phyloP scores from a whole-genome alignment of 2,888 invertebrate species.

The Mythimna impura region DNA sequence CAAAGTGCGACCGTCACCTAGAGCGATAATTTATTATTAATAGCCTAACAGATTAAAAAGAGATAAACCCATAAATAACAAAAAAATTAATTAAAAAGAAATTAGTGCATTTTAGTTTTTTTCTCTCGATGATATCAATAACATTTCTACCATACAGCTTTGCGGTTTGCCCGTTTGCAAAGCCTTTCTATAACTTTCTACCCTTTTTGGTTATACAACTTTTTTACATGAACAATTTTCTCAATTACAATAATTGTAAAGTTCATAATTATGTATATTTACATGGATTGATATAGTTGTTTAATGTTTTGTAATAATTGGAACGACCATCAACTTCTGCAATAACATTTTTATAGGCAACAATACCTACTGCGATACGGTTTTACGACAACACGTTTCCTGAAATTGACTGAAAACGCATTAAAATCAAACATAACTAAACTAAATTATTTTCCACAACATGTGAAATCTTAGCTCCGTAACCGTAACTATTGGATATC shows the following conservation, averaged over 20 bases:
- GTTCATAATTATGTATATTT: too few relatives aligned
- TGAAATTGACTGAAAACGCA: conserved; percentile 2
- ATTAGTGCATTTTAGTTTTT: neutral
- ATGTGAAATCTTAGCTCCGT: too few relatives aligned
- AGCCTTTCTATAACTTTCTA: neutral
- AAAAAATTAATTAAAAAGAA: neutral
- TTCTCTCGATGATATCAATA: neutral
- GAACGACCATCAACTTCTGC: neutral
- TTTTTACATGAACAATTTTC: neutral
- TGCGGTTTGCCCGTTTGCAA: neutral
- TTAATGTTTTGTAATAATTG: neutral
- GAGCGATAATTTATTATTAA: conserved; percentile 43
- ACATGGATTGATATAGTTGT: neutral
- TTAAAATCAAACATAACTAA: neutral
- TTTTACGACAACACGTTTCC: neutral
- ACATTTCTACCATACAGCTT: neutral
- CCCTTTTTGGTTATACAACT: neutral
- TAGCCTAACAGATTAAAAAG: conserved; percentile 21
- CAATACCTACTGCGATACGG: neutral
- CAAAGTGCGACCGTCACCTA: conserved; percentile 34
- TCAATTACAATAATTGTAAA: neutral
- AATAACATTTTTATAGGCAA: neutral
- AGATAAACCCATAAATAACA: conserved; percentile 14
- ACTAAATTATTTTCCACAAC: neutral
- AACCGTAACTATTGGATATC: too few relatives aligned